A percentile compares a stretch with the other conserved stretches of the same genome.
Evolutionary conservation across 2,113 vertebrate species (phyloP).

Genomic region (Sylvietta virens): DNA sequence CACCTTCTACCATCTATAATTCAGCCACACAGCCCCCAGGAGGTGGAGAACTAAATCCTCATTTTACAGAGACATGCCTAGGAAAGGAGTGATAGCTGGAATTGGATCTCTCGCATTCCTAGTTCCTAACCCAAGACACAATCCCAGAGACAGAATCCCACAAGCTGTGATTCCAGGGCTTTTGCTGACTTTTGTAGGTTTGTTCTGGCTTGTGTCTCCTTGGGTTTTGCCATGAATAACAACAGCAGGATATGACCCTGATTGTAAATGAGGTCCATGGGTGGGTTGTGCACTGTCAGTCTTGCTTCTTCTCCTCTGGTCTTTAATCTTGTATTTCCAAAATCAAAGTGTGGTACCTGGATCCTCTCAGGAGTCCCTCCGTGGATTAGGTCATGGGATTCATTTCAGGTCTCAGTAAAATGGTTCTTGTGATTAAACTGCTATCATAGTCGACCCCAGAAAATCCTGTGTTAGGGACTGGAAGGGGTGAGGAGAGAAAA

Average conservation of each 20-base stretch:
- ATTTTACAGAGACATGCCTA: neutral
- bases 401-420: neutral
- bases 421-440: neutral
- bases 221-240: neutral
- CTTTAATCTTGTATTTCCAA: neutral
- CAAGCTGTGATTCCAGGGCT: neutral
- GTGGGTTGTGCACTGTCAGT: neutral
- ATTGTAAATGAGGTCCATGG: neutral
- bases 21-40: constrained; percentile 30
- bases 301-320: neutral
- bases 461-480: neutral
- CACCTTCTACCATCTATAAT: constrained; percentile 39
- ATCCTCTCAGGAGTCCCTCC: neutral
- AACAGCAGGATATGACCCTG: neutral
- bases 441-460: neutral
- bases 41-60: neutral
- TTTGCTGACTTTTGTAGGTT: neutral
- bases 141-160: neutral
- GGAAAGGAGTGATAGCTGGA: neutral
- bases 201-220: neutral
- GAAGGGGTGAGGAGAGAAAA: neutral
- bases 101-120: neutral
- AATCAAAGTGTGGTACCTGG: accelerated
- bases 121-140: neutral
- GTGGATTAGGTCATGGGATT: neutral